These are phyloP conservation scores for Mus spicilegus DNA, from an alignment of 2,113 vertebrate genomes.

Conservation along the genomic window DNA sequence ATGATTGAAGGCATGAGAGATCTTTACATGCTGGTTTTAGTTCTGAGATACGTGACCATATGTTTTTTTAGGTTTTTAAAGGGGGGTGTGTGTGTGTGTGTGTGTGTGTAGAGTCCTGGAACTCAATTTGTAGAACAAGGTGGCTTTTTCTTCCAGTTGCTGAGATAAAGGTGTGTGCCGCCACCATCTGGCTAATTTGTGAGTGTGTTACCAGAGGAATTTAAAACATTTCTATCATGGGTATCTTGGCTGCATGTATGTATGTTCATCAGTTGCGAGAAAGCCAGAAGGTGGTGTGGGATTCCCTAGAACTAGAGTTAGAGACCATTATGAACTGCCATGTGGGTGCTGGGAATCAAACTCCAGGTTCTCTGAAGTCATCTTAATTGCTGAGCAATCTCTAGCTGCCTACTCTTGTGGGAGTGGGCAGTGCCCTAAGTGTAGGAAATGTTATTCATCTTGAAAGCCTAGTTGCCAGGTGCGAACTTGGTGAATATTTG, in stretches of 20 bases:
- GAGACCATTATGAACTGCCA: neutral
- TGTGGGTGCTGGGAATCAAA: neutral
- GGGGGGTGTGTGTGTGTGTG: neutral
- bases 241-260: neutral
- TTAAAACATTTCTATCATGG: neutral
- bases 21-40: neutral
- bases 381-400: neutral
- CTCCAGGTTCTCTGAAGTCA: neutral
- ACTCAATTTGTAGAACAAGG: neutral
- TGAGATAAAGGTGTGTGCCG: neutral
- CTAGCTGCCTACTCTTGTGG: no score
- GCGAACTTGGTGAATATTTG: neutral
- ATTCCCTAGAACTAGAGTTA: neutral
- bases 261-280: neutral
- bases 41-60: neutral
- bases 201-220: neutral
- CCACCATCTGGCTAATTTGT: neutral
- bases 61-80: neutral
- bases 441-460: neutral
- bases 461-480: neutral
- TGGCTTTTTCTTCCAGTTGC: neutral
- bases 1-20: neutral
- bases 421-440: neutral
- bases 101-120: neutral
- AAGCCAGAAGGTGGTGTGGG: neutral